phyloP scores from a whole-genome alignment of 1,140 invertebrate genomes.

The Anagrus nilaparvatae region DNA sequence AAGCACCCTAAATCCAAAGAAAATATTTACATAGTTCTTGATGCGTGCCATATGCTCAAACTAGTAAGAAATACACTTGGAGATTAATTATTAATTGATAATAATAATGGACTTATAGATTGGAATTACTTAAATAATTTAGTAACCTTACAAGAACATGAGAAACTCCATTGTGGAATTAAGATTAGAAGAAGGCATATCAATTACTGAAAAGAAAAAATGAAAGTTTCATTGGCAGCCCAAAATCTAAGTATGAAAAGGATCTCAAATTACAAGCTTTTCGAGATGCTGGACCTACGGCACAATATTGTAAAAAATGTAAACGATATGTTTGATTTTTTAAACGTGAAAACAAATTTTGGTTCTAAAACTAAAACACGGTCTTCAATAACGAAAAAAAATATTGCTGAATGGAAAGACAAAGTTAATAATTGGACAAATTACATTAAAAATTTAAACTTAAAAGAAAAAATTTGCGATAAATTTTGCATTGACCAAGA shows the following conservation, averaged over 20 bases:
- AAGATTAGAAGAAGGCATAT: conserved; percentile 12
- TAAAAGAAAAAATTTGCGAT: too few relatives aligned
- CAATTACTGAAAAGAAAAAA: conserved; percentile 13
- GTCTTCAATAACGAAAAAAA: too few relatives aligned
- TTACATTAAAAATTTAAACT: too few relatives aligned
- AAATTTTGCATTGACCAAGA: too few relatives aligned
- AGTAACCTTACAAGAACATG: conserved; percentile 14
- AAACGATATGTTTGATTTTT: too few relatives aligned
- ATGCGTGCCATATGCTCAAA: conserved; percentile 36
- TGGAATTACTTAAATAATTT: conserved; percentile 18
- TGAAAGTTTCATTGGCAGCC: conserved; percentile 20
- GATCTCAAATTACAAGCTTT: too few relatives aligned
- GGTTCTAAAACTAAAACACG: too few relatives aligned
- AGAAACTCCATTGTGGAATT: conserved; percentile 16
- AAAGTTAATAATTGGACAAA: too few relatives aligned
- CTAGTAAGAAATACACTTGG: conserved; percentile 27
- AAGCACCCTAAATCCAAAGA: conserved; percentile 21
- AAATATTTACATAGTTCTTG: conserved; percentile 25
- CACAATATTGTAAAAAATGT: too few relatives aligned
- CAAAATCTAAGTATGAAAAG: conserved; percentile 18
- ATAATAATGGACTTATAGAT: conserved; percentile 10
- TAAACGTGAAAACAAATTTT: too few relatives aligned
- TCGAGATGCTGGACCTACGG: too few relatives aligned
- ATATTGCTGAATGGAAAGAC: too few relatives aligned
- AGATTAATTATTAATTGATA: conserved; percentile 16